A percentile compares a stretch with the other conserved stretches of the same genome.
These are phyloP conservation scores for Mormyrus proboscirostris DNA, from an alignment of 2,797 vertebrate genomes.

Conservation along the genomic window DNA sequence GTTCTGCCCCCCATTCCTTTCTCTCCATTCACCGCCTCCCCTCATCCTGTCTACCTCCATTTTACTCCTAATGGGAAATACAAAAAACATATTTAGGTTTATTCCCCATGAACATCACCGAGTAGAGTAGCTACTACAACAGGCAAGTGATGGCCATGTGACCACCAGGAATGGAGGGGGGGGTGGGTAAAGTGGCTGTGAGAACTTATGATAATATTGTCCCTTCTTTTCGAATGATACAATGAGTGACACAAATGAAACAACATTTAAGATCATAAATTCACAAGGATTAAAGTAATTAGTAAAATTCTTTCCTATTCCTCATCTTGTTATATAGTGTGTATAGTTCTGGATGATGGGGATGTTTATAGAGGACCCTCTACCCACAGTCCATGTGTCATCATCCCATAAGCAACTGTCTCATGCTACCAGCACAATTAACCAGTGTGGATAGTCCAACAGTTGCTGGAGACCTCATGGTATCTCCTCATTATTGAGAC, in stretches of 20 bases:
- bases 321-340: neutral
- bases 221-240: neutral
- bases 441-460: neutral
- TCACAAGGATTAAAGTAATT: neutral
- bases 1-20: constrained; percentile 68
- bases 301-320: neutral
- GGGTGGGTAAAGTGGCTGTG: neutral
- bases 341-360: neutral
- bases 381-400: neutral
- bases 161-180: neutral
- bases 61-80: neutral
- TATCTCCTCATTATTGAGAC: neutral
- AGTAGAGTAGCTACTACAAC: neutral
- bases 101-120: constrained; percentile 14
- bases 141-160: neutral
- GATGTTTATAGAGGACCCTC: neutral
- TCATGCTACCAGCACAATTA: neutral
- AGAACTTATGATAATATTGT: neutral
- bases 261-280: neutral
- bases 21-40: constrained; percentile 35
- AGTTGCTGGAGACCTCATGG: neutral
- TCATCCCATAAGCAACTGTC: neutral
- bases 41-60: constrained; percentile 30
- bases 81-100: neutral
- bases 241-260: neutral